These are phyloP conservation scores for Enoplolaimus lenunculus DNA, from an alignment of 2,888 invertebrate genomes.

Conservation along the genomic window DNA sequence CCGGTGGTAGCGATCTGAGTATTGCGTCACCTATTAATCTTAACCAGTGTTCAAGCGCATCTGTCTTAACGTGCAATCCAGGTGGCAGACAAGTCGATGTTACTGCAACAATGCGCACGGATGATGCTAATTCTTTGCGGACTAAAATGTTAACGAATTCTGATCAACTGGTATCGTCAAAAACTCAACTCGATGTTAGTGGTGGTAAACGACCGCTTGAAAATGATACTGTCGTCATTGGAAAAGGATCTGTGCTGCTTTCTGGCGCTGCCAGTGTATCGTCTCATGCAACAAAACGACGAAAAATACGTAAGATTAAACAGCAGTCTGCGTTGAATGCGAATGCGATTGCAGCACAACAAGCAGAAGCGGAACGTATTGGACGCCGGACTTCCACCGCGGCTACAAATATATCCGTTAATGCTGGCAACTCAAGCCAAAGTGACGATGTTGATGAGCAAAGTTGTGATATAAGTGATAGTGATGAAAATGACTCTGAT, in stretches of 20 bases:
- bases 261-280: neutral
- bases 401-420: neutral
- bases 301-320: constrained; percentile 13
- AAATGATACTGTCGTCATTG: neutral
- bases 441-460: neutral
- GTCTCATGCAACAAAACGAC: constrained; percentile 1
- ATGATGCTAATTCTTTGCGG: neutral
- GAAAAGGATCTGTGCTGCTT: neutral
- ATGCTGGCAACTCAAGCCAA: neutral
- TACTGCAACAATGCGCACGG: neutral
- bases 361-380: constrained; percentile 16
- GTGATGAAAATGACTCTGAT: no score
- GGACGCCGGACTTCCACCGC: neutral
- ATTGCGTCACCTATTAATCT: neutral
- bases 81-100: neutral
- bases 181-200: neutral
- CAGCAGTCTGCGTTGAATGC: neutral
- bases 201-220: neutral
- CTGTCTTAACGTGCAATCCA: no score
- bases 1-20: no score
- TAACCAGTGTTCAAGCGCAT: neutral
- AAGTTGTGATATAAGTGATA: neutral
- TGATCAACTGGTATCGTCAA: neutral
- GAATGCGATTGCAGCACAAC: constrained; percentile 8
- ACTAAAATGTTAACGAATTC: no score